phyloP scores from a whole-genome alignment of 2,888 invertebrate genomes.

The Cheilosia variabilis region DNA sequence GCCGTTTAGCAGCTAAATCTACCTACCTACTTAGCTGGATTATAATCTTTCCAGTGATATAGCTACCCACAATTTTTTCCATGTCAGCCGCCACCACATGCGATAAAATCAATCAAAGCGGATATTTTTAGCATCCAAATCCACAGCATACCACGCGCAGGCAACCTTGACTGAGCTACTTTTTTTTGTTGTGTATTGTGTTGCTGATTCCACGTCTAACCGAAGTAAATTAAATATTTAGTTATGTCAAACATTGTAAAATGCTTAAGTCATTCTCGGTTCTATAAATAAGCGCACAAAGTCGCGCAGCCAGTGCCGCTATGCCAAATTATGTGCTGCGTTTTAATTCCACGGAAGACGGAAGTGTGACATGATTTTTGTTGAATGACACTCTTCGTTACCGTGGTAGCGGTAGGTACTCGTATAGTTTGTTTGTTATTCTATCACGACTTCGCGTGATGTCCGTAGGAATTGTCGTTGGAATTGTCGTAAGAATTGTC shows the following conservation, averaged over 20 bases:
- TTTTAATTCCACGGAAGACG: constrained; percentile 46
- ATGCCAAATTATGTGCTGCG: constrained; percentile 12
- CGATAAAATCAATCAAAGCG: constrained; percentile 54
- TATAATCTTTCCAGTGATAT: not conserved
- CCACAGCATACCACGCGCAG: constrained; percentile 7
- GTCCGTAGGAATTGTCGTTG: too few relatives aligned
- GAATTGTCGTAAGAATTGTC: too few relatives aligned
- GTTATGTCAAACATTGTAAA: constrained; percentile 37
- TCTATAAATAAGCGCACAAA: constrained; percentile 24
- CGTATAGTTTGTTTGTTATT: too few relatives aligned
- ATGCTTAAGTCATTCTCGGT: constrained; percentile 26
- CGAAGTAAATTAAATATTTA: constrained; percentile 38
- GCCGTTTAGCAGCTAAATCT: not conserved
- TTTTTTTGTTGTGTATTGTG: not conserved
- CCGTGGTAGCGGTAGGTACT: not conserved
- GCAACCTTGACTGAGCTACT: constrained; percentile 34
- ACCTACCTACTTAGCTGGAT: not conserved
- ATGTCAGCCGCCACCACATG: constrained; percentile 4
- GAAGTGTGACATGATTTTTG: constrained; percentile 48
- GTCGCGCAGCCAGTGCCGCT: not conserved
- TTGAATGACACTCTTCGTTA: constrained; percentile 22
- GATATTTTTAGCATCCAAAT: constrained; percentile 23
- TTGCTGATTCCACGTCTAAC: constrained; percentile 14
- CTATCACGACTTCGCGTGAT: too few relatives aligned
- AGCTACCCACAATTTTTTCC: not conserved